These are phyloP conservation scores for Lepidocolaptes lacrymiger DNA, from an alignment of 2,797 vertebrate species.

Conservation along the genomic window DNA sequence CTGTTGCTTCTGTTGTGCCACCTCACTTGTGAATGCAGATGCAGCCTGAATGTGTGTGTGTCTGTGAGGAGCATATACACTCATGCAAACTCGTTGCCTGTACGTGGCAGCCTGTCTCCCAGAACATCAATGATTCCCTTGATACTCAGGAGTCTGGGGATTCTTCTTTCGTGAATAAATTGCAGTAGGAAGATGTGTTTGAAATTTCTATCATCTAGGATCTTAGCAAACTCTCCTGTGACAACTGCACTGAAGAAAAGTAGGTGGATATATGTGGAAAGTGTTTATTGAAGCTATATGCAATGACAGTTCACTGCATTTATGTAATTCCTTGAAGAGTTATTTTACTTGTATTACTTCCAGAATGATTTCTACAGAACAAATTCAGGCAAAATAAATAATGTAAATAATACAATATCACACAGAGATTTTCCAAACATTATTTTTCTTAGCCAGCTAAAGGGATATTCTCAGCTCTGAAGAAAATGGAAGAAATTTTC, in stretches of 20 bases:
- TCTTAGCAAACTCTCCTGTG: background rate
- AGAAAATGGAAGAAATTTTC: background rate
- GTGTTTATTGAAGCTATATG: background rate
- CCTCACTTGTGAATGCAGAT: background rate
- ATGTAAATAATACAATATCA: background rate
- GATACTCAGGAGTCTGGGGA: background rate
- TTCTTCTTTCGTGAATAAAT: background rate
- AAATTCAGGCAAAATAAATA: constrained; percentile 30
- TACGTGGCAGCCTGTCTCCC: background rate
- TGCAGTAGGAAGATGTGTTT: background rate
- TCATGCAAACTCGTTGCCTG: background rate
- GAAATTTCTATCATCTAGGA: background rate
- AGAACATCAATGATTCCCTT: background rate
- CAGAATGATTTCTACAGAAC: background rate
- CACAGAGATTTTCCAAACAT: background rate
- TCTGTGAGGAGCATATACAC: background rate
- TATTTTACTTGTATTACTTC: constrained; percentile 40
- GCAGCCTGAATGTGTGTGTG: background rate
- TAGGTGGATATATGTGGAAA: background rate
- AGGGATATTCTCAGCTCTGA: background rate
- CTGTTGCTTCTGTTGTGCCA: background rate
- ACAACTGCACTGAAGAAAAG: background rate
- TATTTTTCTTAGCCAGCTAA: background rate
- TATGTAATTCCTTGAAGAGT: background rate
- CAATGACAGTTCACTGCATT: background rate